Base-by-base conservation (phyloP, 1,140 invertebrate species). In the Aradophagus sp. region DNA sequence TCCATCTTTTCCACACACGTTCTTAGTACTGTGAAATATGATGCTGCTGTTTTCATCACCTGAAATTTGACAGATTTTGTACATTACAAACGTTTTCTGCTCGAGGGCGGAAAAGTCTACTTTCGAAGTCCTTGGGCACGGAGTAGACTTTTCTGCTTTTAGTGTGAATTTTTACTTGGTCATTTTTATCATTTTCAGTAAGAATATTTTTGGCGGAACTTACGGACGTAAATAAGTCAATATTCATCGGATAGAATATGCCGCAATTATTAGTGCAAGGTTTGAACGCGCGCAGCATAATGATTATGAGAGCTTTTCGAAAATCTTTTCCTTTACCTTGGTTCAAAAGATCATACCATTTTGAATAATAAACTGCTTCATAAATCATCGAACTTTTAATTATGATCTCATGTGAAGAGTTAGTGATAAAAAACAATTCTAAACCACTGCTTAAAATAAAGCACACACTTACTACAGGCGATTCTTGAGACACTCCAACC, bases 331-430 rank as follows among this genome's bases (percentile, higher is more conserved):
- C 59, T 45, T 65, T 31, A 6, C 20, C 14, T 6, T 19, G 14
- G 5, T 27, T 41, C 4, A 13, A 16, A 4, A 71, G 12, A 44
- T 31, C 7, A 6, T 74, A 76, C 77, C 77, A 79, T 7, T 48
- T 53, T 5, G 75, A 55, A 2, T 19, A 27, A 23, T 75, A 79
- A 29, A 66, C 59, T 8, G 72, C 67, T 20, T 59, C 17, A 23
- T 59, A 53, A 19, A 79, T 39, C 14, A 16, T 61, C n/a, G 31
- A 6, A 45, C 77, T 79, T 5, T 74, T 41, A 2, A 53, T 16
- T 2, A 75, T 55, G 5, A 78, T 72, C 38, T 67, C 42, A 53
- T 78, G 73, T 26, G 75, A 70, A 4, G 75, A 73, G 45, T 59
- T 74, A 10, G 65, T 55, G 12, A 69, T 53, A 8, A 75, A 50